A percentile compares a stretch with the other conserved stretches of the same genome.
Evolutionary conservation across 2,113 vertebrate species (phyloP).

Genomic region (Leucopsar rothschildi): DNA sequence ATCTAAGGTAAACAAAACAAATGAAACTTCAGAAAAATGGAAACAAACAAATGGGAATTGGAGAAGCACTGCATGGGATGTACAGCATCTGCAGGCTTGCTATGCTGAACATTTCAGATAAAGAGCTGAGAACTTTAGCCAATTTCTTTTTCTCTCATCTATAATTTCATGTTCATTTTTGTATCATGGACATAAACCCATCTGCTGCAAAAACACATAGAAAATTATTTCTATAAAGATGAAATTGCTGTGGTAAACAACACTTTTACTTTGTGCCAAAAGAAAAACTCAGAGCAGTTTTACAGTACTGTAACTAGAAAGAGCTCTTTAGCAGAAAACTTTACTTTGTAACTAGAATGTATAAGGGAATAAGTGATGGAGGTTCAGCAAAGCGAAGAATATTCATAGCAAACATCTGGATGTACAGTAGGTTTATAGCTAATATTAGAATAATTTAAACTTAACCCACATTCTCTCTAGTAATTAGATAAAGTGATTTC

Average conservation of each 20-base stretch:
- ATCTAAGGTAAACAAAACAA: neutral
- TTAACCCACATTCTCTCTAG: neutral
- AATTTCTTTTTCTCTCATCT: neutral
- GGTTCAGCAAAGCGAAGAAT: neutral
- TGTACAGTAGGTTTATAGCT: neutral
- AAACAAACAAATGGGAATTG: neutral
- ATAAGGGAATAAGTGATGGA: neutral
- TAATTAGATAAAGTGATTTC: neutral
- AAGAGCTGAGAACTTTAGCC: slow-evolving; percentile 2
- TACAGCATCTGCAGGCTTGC: neutral
- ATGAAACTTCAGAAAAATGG: neutral
- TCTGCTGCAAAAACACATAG: neutral
- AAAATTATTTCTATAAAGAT: neutral
- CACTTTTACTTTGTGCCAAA: neutral
- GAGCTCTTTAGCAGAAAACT: neutral
- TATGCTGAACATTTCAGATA: neutral
- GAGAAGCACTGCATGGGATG: neutral
- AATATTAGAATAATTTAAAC: neutral
- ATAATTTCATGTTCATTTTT: neutral
- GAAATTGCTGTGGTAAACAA: neutral
- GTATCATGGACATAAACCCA: neutral
- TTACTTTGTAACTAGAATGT: neutral
- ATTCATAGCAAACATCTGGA: neutral
- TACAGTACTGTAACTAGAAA: neutral
- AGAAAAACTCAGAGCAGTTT: neutral